These are phyloP conservation scores for Thecophora atra DNA, from an alignment of 2,888 invertebrate genomes.

Conservation along the genomic window DNA sequence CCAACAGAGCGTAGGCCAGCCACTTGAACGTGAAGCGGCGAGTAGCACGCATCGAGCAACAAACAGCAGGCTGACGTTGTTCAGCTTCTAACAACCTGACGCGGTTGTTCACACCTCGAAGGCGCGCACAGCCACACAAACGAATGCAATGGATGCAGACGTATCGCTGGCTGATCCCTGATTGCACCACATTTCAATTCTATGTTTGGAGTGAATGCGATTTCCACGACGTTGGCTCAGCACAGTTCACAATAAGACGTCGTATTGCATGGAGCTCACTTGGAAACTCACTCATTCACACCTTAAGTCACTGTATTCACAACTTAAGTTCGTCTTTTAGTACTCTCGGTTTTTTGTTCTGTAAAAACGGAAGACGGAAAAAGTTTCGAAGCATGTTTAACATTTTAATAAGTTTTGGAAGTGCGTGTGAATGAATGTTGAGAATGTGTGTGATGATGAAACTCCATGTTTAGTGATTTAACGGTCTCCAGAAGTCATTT, in stretches of 20 bases:
- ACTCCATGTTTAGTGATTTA: constrained; percentile 23
- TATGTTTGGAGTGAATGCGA: background rate
- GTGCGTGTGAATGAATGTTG: background rate
- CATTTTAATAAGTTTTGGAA: constrained; percentile 19
- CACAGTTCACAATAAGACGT: constrained; percentile 31
- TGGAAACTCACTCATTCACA: constrained; percentile 3
- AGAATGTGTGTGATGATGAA: background rate
- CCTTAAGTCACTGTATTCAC: background rate
- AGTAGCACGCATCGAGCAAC: background rate
- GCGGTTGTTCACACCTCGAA: background rate
- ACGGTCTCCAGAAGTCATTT: constrained; percentile 16
- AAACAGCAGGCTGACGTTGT: background rate
- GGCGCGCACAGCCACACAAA: background rate
- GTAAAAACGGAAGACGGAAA: constrained; percentile 14
- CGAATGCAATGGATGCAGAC: background rate
- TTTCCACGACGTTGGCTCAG: background rate
- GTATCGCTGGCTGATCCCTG: background rate
- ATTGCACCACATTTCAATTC: constrained; percentile 6
- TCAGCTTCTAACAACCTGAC: background rate
- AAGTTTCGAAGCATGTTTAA: constrained; percentile 6
- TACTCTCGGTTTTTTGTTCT: constrained; percentile 11
- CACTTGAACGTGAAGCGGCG: background rate
- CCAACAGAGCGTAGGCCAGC: background rate
- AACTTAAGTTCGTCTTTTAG: background rate
- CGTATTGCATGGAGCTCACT: constrained; percentile 19